These are phyloP conservation scores for Eupithecia insigniata DNA, from an alignment of 2,888 invertebrate species.

Conservation along the genomic window DNA sequence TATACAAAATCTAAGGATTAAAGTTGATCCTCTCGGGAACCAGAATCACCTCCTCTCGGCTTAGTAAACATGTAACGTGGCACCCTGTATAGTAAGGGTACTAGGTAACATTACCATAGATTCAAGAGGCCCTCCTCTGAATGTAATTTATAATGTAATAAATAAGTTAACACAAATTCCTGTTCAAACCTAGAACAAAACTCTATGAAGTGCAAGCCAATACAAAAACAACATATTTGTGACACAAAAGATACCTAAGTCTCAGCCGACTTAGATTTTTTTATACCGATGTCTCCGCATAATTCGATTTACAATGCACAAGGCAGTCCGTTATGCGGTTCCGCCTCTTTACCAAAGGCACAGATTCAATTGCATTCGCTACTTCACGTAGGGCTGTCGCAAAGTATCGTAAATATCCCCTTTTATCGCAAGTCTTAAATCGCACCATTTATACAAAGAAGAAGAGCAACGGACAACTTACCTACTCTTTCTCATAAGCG, in stretches of 20 bases:
- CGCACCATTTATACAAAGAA: background rate
- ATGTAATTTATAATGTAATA: too few relatives aligned
- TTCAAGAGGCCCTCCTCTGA: too few relatives aligned
- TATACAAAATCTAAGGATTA: too few relatives aligned
- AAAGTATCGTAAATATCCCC: background rate
- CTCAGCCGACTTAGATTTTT: background rate
- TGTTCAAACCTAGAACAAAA: background rate
- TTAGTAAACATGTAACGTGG: too few relatives aligned
- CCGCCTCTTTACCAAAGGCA: slow-evolving; percentile 64
- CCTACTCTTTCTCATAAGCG: background rate
- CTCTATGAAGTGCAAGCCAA: background rate
- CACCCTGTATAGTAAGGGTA: too few relatives aligned
- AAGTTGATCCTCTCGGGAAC: too few relatives aligned
- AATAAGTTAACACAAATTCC: background rate
- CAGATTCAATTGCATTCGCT: slow-evolving; percentile 31
- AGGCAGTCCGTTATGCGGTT: slow-evolving; percentile 71
- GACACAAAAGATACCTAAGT: background rate
- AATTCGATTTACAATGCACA: slow-evolving; percentile 75
- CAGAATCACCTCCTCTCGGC: too few relatives aligned
- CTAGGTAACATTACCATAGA: too few relatives aligned
- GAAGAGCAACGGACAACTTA: background rate
- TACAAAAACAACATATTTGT: background rate
- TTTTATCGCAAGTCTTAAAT: background rate
- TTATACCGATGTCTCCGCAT: slow-evolving; percentile 71
- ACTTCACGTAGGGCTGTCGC: background rate